A percentile compares a stretch with the other conserved stretches of the same genome.
Evolutionary conservation across 2,888 invertebrate genomes (phyloP).

Genomic region (Andrena haemorrhoa): DNA sequence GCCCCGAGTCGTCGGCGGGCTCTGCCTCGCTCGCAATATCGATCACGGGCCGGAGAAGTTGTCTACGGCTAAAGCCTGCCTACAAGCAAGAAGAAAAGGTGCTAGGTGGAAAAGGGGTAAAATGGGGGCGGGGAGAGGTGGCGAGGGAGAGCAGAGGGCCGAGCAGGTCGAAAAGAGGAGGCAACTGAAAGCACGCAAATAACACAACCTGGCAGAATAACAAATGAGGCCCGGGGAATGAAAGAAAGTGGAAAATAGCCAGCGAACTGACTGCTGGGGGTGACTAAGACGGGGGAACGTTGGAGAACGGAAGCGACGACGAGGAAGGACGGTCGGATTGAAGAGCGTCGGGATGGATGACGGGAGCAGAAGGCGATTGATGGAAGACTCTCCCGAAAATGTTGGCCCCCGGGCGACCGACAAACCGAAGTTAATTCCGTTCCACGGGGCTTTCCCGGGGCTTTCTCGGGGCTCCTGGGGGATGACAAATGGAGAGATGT

Average conservation of each 20-base stretch:
- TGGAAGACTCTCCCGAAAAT: conserved; percentile 51
- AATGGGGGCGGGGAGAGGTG: not conserved
- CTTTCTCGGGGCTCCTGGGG: conserved; percentile 5
- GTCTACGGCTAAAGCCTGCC: conserved; percentile 58
- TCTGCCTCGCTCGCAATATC: conserved; percentile 52
- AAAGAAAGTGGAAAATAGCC: conserved; percentile 74
- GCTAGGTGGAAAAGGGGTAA: conserved; percentile 16
- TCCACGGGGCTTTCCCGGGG: conserved; percentile 14
- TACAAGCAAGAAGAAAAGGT: conserved; percentile 27
- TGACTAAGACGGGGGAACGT: conserved; percentile 15
- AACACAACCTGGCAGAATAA: conserved; percentile 80
- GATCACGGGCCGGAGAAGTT: conserved; percentile 58
- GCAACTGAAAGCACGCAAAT: conserved; percentile 74
- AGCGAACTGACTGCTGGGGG: conserved; percentile 25
- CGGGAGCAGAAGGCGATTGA: conserved; percentile 62
- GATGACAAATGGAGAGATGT: conserved; percentile 54
- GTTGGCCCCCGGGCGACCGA: conserved; percentile 23
- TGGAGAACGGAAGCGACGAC: conserved; percentile 38
- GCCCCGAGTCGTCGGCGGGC: conserved; percentile 1
- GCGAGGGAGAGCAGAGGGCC: not conserved
- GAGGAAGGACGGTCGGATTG: conserved; percentile 52
- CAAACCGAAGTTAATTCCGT: conserved; percentile 56
- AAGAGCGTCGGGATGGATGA: conserved; percentile 55
- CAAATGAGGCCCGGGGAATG: conserved; percentile 74
- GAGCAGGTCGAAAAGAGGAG: conserved; percentile 18